A percentile compares a stretch with the other conserved stretches of the same genome.
These are phyloP conservation scores for Decapterus maruadsi DNA, from an alignment of 2,797 vertebrate genomes.

Conservation along the genomic window DNA sequence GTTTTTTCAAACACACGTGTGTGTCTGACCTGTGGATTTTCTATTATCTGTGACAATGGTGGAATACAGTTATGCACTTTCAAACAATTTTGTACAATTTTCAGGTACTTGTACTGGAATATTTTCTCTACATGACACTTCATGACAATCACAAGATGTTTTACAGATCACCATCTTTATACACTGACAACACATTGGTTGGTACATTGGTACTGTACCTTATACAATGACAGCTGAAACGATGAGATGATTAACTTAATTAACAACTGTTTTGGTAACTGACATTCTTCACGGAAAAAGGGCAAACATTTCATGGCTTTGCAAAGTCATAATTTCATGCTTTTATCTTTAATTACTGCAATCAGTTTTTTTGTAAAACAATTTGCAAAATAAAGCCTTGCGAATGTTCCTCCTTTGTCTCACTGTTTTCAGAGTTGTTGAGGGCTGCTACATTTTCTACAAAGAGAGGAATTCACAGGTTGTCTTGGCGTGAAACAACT, in stretches of 20 bases:
- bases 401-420: neutral
- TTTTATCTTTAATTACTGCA: neutral
- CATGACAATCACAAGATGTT: neutral
- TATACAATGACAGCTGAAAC: neutral
- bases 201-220: neutral
- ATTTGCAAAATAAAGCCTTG: neutral
- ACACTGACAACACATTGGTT: neutral
- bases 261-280: neutral
- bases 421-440: neutral
- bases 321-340: neutral
- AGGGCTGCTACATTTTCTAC: neutral
- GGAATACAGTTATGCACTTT: too few relatives aligned
- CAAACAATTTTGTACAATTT: too few relatives aligned
- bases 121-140: neutral
- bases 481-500: neutral
- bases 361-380: neutral
- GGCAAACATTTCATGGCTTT: too few relatives aligned
- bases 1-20: neutral
- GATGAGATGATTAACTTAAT: neutral
- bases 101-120: neutral
- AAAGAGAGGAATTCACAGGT: neutral
- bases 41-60: too few relatives aligned
- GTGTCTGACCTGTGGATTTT: neutral
- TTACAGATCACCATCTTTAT: neutral
- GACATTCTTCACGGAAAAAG: neutral